Evolutionary conservation across 2,113 vertebrate species (phyloP).

Genomic region (Sinocyclocheilus rhinocerous): DNA sequence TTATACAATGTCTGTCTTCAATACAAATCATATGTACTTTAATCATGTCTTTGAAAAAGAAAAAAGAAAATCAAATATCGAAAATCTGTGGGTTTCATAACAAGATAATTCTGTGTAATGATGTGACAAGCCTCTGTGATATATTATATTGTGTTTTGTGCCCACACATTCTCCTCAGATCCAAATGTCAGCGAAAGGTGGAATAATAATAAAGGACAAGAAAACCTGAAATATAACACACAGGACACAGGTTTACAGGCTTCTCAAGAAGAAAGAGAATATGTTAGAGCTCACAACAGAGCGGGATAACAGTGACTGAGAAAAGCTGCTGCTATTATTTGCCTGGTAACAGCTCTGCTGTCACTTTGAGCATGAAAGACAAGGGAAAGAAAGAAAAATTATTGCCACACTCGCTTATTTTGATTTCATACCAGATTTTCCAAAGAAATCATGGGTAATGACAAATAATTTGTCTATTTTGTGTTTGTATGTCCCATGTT

Average conservation of each 20-base stretch:
- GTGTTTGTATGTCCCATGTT: too few relatives aligned
- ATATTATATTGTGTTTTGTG: not conserved
- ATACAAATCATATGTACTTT: not conserved
- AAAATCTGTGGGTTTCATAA: not conserved
- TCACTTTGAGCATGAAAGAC: not conserved
- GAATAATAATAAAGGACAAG: constrained; percentile 24
- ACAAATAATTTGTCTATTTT: too few relatives aligned
- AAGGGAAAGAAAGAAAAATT: not conserved
- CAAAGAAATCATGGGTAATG: too few relatives aligned
- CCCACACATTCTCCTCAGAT: not conserved
- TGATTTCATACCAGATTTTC: too few relatives aligned
- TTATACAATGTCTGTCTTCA: not conserved
- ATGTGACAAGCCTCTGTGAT: constrained; percentile 1
- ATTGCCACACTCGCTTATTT: not conserved
- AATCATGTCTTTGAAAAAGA: not conserved
- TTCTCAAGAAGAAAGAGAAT: constrained; percentile 10
- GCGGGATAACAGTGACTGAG: not conserved
- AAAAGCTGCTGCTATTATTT: not conserved
- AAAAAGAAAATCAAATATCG: not conserved
- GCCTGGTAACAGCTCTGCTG: not conserved
- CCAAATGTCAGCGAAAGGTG: constrained; percentile 23
- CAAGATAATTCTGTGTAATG: not conserved
- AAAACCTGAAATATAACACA: not conserved
- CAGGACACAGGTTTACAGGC: not conserved
- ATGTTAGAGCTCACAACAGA: constrained; percentile 5